Evolutionary conservation across 2,113 vertebrate species (phyloP).

Genomic region (Okapia johnstoni): DNA sequence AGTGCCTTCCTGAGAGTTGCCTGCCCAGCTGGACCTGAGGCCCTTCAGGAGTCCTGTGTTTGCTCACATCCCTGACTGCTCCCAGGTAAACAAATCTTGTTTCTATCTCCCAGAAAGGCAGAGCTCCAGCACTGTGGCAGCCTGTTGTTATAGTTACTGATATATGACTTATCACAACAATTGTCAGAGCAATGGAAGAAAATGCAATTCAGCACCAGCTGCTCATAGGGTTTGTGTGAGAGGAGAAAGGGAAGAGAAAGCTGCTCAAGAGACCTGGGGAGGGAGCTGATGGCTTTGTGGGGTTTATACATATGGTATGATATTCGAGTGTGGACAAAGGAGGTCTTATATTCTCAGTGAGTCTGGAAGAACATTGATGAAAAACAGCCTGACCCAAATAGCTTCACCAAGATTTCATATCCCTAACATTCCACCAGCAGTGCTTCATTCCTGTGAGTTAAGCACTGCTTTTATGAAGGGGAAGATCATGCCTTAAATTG

Average conservation of each 20-base stretch:
- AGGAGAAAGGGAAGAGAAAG: constrained; percentile 6
- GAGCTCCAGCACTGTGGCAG: neutral
- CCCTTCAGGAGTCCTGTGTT: neutral
- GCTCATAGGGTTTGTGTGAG: neutral
- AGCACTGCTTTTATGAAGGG: neutral
- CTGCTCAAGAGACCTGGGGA: neutral
- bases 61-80: neutral
- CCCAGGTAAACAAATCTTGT: constrained; percentile 22
- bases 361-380: neutral
- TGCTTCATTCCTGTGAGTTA: neutral
- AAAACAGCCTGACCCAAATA: neutral
- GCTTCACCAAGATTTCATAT: neutral
- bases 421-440: neutral
- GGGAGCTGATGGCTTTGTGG: neutral
- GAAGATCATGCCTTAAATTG: neutral
- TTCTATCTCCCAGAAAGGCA: neutral
- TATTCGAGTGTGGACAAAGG: neutral
- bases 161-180: constrained; percentile 63
- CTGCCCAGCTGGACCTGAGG: neutral
- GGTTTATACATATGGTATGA: neutral
- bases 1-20: neutral
- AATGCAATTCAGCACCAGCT: constrained; percentile 57
- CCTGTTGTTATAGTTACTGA: constrained; percentile 77
- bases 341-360: neutral
- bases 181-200: constrained; percentile 48